Conservation (phyloP, 2,888 invertebrate genomes). For the Chloroclysta siterata region DNA sequence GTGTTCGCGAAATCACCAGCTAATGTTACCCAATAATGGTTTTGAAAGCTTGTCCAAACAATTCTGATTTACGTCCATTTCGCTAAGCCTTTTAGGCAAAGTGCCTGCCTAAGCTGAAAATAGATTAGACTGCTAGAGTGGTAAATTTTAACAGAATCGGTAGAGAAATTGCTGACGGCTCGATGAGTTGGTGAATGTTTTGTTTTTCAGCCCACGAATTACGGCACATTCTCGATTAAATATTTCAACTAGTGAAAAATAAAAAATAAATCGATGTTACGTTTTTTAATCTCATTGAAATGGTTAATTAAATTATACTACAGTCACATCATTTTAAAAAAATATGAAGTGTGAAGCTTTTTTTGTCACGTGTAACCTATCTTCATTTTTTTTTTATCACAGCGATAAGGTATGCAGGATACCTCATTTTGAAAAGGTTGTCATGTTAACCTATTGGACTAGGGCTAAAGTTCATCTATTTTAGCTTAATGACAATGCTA, state of each 20-base stretch:
- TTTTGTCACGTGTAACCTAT: too few species aligned
- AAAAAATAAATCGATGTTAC: too few species aligned
- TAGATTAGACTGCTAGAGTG: constrained; percentile 5
- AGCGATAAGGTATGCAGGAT: background rate
- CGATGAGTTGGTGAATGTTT: background rate
- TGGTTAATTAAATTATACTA: too few species aligned
- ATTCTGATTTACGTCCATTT: constrained; percentile 31
- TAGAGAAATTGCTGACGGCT: background rate
- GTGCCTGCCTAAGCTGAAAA: constrained; percentile 2
- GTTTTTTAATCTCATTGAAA: too few species aligned
- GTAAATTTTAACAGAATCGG: background rate
- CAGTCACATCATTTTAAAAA: too few species aligned
- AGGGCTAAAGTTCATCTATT: constrained; percentile 63
- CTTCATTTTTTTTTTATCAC: background rate
- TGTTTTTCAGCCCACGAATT: too few species aligned
- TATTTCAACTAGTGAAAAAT: too few species aligned
- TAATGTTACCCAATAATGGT: constrained; percentile 37
- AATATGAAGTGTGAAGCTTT: too few species aligned
- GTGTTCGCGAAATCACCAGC: constrained; percentile 40
- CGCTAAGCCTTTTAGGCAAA: constrained; percentile 23
- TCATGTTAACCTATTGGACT: constrained; percentile 22
- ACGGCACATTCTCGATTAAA: too few species aligned
- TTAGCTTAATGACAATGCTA: constrained; percentile 60
- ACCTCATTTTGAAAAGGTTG: constrained; percentile 4
- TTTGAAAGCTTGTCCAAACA: constrained; percentile 46